phyloP scores from a whole-genome alignment of 2,888 invertebrate genomes.

The Oscheius sp. region DNA sequence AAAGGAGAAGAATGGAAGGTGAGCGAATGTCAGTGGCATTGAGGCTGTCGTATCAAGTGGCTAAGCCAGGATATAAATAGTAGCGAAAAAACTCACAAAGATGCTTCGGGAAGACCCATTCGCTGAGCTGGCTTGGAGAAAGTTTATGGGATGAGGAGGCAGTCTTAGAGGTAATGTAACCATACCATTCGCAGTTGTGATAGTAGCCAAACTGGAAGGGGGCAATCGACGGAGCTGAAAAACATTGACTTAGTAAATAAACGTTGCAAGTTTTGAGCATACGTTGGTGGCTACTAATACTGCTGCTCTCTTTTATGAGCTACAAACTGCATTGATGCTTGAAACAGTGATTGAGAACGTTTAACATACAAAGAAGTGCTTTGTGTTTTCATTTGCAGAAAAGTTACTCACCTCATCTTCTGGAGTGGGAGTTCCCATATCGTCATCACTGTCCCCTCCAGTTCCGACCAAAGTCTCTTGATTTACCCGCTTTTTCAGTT shows the following conservation, averaged over 20 bases:
- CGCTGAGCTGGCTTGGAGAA: constrained; percentile 3
- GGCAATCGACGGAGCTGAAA: constrained; percentile 16
- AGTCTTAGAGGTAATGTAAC: constrained; percentile 22
- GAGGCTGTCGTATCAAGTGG: constrained; percentile 18
- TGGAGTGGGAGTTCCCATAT: constrained; percentile 35
- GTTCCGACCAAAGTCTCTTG: constrained; percentile 51
- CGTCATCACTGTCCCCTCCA: constrained; percentile 50
- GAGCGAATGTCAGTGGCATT: constrained; percentile 16
- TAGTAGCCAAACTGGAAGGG: constrained; percentile 28
- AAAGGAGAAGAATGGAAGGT: constrained; percentile 26
- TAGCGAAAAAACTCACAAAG: constrained; percentile 6
- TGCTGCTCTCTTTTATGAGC: too few relatives aligned
- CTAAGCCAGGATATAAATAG: background rate
- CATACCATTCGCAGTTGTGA: constrained; percentile 34
- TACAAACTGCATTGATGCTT: too few relatives aligned
- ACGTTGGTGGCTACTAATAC: background rate
- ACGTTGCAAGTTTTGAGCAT: background rate
- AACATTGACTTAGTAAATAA: background rate
- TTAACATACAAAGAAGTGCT: too few relatives aligned
- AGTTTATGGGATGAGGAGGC: constrained; percentile 22
- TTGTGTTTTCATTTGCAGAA: too few relatives aligned
- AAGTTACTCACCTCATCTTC: constrained; percentile 11
- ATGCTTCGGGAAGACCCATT: constrained; percentile 9
- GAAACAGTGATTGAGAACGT: too few relatives aligned
- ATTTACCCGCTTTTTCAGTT: constrained; percentile 43